phyloP scores from a whole-genome alignment of 2,888 invertebrate species.

The Stenoptilia bipunctidactyla region DNA sequence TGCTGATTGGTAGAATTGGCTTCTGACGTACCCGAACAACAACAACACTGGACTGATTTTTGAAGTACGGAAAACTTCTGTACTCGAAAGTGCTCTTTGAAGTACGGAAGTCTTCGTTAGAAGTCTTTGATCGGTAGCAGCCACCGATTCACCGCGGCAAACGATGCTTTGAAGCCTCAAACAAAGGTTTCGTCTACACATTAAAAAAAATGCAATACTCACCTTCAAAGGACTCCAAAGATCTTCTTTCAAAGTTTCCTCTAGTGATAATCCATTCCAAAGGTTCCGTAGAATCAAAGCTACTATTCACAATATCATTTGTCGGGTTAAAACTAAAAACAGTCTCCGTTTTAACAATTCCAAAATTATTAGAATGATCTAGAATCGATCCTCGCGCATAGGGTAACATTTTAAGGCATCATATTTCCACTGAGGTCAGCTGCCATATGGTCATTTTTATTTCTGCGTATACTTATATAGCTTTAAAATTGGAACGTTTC shows the following conservation, averaged over 20 bases:
- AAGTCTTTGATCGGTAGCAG: no score
- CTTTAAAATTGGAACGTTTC: slow-evolving; percentile 29
- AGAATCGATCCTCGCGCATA: slow-evolving; percentile 38
- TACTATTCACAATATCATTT: slow-evolving; percentile 26
- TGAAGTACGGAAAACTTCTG: no score
- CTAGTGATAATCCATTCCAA: slow-evolving; percentile 39
- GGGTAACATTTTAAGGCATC: slow-evolving; percentile 30
- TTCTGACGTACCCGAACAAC: no score
- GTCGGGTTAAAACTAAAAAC: slow-evolving; percentile 35
- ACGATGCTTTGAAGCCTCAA: no score
- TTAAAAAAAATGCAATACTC: no score
- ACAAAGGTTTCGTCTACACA: no score
- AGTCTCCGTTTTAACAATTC: slow-evolving; percentile 46
- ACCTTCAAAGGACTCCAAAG: slow-evolving; percentile 29
- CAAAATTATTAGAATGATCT: slow-evolving; percentile 40
- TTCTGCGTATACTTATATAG: slow-evolving; percentile 33
- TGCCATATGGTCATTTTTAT: neutral
- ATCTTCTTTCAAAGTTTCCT: slow-evolving; percentile 31
- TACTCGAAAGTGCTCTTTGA: no score
- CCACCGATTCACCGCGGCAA: no score
- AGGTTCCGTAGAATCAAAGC: slow-evolving; percentile 30
- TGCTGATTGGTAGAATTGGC: no score
- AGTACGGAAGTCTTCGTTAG: no score
- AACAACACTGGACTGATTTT: no score
- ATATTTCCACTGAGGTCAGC: neutral